Evolutionary conservation across 2,888 invertebrate species (phyloP), one percentile per base, ranked within the genome.

Genomic region (Oxystoma pomonae): DNA sequence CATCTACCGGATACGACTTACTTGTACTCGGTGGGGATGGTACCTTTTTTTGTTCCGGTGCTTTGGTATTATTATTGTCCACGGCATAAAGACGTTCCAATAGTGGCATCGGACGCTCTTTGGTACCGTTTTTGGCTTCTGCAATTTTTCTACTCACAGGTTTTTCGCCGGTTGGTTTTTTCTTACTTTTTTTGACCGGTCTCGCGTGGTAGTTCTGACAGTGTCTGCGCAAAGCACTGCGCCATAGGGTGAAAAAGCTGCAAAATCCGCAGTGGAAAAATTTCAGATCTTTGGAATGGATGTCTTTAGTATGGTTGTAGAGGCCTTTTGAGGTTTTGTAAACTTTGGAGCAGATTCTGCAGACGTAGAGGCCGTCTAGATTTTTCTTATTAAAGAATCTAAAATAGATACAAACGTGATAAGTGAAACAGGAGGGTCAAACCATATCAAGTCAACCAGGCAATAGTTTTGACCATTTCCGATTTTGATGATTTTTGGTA

Each of bases 281-380:
- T 49, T 51, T 58, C 16, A 62, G 19, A 2, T 62, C 57, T 5
- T 35, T 19, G 1, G 2, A 7, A 12, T 62, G 62, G 53, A 57
- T 49, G 5, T 58, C 55, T 19, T 58, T 62, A 1, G 62, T 62
- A 35, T 62, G 62, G 9, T 58, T 22, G 16, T 62, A 62, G 3
- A 62, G 16, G 16, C 62, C 62, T 55, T 58, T 62, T 16, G 62
- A 62, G 16, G 55, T 62, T 55, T 62, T 62, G n/a, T 62, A 62
- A 5, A 49, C 18, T 49, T 62, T 62, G 1, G 58, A 51, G 17
- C 62, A 62, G n/a, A 62, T 52, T 20, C 58, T 51, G 55, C 62
- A 62, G 2, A 58, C 55, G 50, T 62, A 62, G 17, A 22, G 50
- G 20, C 62, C 62, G 50, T 58, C 35, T 2, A 49, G 2, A 21